phyloP scores from a whole-genome alignment of 2,113 vertebrate genomes.

The Bambusicola thoracicus region DNA sequence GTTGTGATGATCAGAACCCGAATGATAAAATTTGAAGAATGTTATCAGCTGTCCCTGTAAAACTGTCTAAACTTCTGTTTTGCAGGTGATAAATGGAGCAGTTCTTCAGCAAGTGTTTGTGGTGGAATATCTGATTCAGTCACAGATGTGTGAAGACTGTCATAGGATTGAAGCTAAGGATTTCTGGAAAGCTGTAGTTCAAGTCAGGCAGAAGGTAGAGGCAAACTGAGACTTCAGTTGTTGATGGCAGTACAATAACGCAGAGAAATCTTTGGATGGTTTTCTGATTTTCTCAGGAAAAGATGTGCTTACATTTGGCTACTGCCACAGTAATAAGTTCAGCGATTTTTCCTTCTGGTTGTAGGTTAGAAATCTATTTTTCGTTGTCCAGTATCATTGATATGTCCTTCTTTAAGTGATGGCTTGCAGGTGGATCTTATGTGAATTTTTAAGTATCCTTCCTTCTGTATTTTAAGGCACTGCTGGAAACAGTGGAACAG shows the following conservation, averaged over 20 bases:
- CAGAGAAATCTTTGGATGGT: not conserved
- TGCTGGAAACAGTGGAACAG: not conserved
- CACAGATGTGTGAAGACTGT: constrained; percentile 97
- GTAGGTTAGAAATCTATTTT: not conserved
- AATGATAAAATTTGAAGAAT: not conserved
- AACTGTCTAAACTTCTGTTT: not conserved
- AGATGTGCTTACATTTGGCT: not conserved
- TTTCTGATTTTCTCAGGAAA: not conserved
- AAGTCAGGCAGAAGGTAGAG: constrained; percentile 94
- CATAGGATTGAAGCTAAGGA: constrained; percentile 98
- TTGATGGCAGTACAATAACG: fast-evolving
- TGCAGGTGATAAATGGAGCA: constrained; percentile 95
- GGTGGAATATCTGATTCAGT: constrained; percentile 89
- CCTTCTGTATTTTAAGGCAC: not conserved
- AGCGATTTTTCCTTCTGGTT: not conserved
- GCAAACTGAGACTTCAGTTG: not conserved
- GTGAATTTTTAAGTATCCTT: not conserved
- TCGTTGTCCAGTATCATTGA: not conserved
- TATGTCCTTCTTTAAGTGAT: not conserved
- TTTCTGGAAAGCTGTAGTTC: constrained; percentile 97
- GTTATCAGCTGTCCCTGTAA: not conserved
- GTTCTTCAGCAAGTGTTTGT: constrained; percentile 97
- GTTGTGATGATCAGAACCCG: not conserved
- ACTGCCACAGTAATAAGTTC: not conserved
- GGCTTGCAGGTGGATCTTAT: not conserved